phyloP scores from a whole-genome alignment of 2,888 invertebrate species.

The Sarcophaga carnaria region DNA sequence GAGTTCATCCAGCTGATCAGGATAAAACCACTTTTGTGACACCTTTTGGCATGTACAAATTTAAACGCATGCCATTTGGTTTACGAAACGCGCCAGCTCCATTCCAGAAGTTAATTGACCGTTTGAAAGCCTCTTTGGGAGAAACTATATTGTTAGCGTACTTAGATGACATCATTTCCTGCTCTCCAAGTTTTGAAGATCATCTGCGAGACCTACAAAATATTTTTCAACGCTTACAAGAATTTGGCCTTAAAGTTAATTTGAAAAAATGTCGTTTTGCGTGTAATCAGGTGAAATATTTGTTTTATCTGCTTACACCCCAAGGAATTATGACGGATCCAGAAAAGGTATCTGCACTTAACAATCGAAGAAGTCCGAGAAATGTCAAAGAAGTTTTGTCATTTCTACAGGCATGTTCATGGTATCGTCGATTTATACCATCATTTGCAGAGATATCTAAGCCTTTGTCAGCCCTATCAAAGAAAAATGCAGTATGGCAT shows the following conservation, averaged over 20 bases:
- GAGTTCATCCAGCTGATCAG: background rate
- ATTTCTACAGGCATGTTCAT: slow-evolving; percentile 74
- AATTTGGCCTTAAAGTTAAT: too few species aligned
- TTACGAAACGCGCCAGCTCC: too few species aligned
- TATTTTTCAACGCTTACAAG: too few species aligned
- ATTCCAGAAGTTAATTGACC: too few species aligned
- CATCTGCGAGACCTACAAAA: background rate
- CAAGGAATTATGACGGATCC: slow-evolving; percentile 59
- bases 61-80: too few species aligned
- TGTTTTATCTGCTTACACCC: background rate
- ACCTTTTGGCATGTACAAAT: background rate
- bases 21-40: background rate
- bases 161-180: background rate
- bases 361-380: slow-evolving; percentile 67
- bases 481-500: too few species aligned
- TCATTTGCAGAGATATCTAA: too few species aligned
- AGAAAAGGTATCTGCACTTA: slow-evolving; percentile 14
- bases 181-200: slow-evolving; percentile 1
- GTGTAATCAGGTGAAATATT: too few species aligned
- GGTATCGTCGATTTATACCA: slow-evolving; percentile 29
- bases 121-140: background rate
- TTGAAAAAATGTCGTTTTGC: too few species aligned
- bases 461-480: too few species aligned
- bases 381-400: slow-evolving; percentile 71
- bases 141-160: background rate